phyloP scores from a whole-genome alignment of 2,797 vertebrate genomes.

The Sebastiscus tertius region DNA sequence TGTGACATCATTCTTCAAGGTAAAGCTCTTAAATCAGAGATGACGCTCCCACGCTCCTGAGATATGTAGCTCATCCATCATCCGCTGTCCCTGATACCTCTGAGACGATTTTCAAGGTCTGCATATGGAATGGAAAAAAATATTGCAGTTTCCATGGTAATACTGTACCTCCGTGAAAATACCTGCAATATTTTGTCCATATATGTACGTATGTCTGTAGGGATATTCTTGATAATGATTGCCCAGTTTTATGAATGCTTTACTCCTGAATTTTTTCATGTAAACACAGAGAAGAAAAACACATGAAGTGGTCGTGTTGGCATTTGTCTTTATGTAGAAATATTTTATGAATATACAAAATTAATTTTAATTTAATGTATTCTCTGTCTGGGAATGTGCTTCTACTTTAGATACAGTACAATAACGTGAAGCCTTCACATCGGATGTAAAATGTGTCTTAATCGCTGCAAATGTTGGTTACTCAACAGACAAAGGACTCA shows the following conservation, averaged over 20 bases:
- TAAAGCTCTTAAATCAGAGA: conserved; percentile 34
- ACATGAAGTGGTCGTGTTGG: background rate
- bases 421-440: background rate
- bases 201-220: conserved; percentile 6
- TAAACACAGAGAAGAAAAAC: conserved; percentile 3
- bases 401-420: conserved; percentile 1
- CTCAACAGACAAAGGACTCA: background rate
- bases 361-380: conserved; percentile 5
- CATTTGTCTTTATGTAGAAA: conserved; percentile 35
- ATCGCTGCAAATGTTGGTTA: background rate
- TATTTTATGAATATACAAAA: conserved; percentile 31
- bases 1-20: conserved; percentile 16
- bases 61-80: conserved; percentile 44
- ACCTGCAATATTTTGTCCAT: conserved; percentile 27
- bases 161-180: background rate
- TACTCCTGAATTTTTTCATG: background rate
- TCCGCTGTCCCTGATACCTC: background rate
- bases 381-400: conserved; percentile 2
- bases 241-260: background rate
- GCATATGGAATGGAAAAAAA: conserved; percentile 17
- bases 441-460: conserved; percentile 2
- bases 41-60: background rate
- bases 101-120: conserved; percentile 9
- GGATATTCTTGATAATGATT: background rate
- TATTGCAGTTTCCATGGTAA: conserved; percentile 53